phyloP scores from a whole-genome alignment of 2,888 invertebrate genomes.

The Catocala sponsa region DNA sequence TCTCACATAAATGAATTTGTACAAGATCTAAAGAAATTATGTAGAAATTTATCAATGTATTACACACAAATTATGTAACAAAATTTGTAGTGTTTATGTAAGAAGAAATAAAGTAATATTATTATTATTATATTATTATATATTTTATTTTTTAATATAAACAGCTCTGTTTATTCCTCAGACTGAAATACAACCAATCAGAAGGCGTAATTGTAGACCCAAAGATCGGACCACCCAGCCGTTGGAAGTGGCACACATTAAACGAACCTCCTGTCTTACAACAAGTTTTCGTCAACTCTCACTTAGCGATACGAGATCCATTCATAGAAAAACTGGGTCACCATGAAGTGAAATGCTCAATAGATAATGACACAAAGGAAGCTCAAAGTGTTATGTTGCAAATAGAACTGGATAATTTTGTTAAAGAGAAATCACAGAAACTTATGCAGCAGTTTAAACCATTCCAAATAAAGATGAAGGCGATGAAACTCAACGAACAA shows the following conservation, averaged over 20 bases:
- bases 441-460: constrained; percentile 59
- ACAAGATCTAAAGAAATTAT: too few relatives aligned
- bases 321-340: constrained; percentile 12
- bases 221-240: constrained; percentile 58
- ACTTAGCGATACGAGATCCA: constrained; percentile 19
- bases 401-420: constrained; percentile 63
- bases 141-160: neutral
- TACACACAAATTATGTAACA: too few relatives aligned
- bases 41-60: too few relatives aligned
- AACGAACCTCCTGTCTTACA: constrained; percentile 69
- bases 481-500: constrained; percentile 65
- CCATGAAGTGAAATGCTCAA: too few relatives aligned
- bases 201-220: constrained; percentile 65
- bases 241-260: constrained; percentile 72
- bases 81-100: too few relatives aligned
- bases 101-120: too few relatives aligned
- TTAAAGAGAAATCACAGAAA: constrained; percentile 57
- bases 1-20: too few relatives aligned
- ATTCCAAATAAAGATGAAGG: constrained; percentile 65
- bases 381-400: constrained; percentile 44
- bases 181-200: constrained; percentile 72
- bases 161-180: constrained; percentile 35
- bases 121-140: too few relatives aligned
- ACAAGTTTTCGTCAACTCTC: constrained; percentile 53
- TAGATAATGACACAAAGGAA: neutral